Evolutionary conservation across 2,888 invertebrate genomes (phyloP).

Genomic region (Drosophila rubida): DNA sequence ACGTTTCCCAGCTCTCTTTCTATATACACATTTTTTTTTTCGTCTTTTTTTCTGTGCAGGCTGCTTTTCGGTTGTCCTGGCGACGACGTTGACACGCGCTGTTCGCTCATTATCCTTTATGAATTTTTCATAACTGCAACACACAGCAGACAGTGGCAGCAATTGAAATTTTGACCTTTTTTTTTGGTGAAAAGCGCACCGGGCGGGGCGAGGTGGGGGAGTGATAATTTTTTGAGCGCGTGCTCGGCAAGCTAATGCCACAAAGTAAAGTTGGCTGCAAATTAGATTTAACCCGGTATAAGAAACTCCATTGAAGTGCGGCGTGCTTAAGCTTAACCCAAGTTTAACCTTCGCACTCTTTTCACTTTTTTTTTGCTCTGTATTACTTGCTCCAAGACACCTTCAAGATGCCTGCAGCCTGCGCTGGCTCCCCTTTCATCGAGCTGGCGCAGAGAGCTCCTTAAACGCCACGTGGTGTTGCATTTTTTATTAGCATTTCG

Average conservation of each 20-base stretch:
- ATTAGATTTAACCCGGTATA: constrained; percentile 61
- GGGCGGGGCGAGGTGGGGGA: neutral
- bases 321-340: constrained; percentile 48
- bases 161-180: constrained; percentile 70
- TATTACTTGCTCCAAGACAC: neutral
- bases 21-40: too few relatives aligned
- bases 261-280: constrained; percentile 56
- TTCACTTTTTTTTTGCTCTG: neutral
- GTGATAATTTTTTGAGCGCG: constrained; percentile 72
- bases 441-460: neutral
- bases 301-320: constrained; percentile 67
- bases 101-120: constrained; percentile 83
- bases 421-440: neutral
- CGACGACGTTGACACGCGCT: constrained; percentile 75
- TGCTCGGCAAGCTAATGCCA: constrained; percentile 71
- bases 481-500: constrained; percentile 71
- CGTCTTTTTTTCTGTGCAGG: neutral
- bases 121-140: constrained; percentile 82
- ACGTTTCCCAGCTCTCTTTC: constrained; percentile 61
- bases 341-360: constrained; percentile 43
- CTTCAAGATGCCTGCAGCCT: neutral
- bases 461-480: constrained; percentile 47
- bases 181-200: constrained; percentile 13
- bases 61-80: constrained; percentile 35
- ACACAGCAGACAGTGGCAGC: constrained; percentile 40